Percentiles rank a stretch among this genome's conserved stretches.
Conservation (phyloP, 2,797 vertebrate species). For the Galagoides demidoff region DNA sequence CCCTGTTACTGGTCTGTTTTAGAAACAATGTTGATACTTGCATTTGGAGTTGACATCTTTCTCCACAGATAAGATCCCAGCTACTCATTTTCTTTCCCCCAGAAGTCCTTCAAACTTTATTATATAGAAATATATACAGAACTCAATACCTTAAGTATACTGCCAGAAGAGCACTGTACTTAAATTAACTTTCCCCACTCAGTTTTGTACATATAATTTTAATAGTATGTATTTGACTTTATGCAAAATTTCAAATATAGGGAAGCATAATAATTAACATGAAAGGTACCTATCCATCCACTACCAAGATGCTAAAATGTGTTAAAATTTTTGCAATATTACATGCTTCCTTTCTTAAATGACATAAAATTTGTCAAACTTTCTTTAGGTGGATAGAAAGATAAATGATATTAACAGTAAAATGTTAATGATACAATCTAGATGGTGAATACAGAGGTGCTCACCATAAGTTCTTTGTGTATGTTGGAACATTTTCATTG, state of each 20-base stretch:
- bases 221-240: not conserved
- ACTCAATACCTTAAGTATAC: not conserved
- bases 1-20: not conserved
- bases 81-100: not conserved
- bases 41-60: not conserved
- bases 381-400: not conserved
- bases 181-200: not conserved
- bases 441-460: not conserved
- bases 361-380: constrained; percentile 9
- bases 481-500: not conserved
- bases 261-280: not conserved
- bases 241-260: not conserved
- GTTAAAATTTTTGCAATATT: constrained; percentile 12
- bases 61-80: not conserved
- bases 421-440: not conserved
- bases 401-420: not conserved
- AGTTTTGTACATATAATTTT: constrained; percentile 18
- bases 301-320: not conserved
- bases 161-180: not conserved
- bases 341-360: not conserved
- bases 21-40: not conserved
- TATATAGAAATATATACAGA: not conserved
- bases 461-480: not conserved
- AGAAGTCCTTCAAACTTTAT: not conserved
- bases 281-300: not conserved